Evolutionary conservation across 2,113 vertebrate genomes (phyloP).

Genomic region (Romanogobio albipinnatus): DNA sequence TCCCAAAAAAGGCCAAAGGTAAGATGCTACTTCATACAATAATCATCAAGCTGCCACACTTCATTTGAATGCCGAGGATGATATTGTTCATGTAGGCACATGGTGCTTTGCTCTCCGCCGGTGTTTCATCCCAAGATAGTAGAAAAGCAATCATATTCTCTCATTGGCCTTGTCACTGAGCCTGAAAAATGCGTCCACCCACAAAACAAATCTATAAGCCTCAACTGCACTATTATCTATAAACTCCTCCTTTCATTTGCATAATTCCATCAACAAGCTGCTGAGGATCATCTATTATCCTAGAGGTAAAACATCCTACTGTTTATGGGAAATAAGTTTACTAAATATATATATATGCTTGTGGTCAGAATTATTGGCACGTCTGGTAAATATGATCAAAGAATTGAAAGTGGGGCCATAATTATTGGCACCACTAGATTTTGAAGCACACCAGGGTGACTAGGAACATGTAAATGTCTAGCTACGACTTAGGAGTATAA

Average conservation of each 20-base stretch:
- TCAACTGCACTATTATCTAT: constrained; percentile 71
- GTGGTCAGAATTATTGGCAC: no score
- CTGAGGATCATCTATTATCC: constrained; percentile 71
- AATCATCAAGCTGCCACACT: constrained; percentile 69
- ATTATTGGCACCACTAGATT: no score
- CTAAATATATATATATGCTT: no score
- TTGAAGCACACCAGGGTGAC: no score
- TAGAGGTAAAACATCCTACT: constrained; percentile 63
- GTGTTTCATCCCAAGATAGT: constrained; percentile 53
- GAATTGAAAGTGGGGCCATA: no score
- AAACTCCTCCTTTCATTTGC: constrained; percentile 77
- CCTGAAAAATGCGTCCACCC: constrained; percentile 74
- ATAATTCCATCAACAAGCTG: constrained; percentile 80
- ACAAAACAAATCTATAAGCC: constrained; percentile 76
- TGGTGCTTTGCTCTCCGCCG: constrained; percentile 55
- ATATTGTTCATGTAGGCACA: constrained; percentile 61
- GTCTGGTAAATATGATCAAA: no score
- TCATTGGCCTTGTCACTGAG: constrained; percentile 77
- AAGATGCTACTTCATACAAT: constrained; percentile 42
- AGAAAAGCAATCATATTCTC: constrained; percentile 80
- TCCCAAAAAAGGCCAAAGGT: constrained; percentile 1
- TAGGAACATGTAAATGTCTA: no score
- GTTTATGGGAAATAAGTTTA: constrained; percentile 56
- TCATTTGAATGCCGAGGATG: constrained; percentile 69
- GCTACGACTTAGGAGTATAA: no score